A percentile compares a stretch with the other conserved stretches of the same genome.
These are phyloP conservation scores for Ia io DNA, from an alignment of 2,113 vertebrate species.

Conservation along the genomic window DNA sequence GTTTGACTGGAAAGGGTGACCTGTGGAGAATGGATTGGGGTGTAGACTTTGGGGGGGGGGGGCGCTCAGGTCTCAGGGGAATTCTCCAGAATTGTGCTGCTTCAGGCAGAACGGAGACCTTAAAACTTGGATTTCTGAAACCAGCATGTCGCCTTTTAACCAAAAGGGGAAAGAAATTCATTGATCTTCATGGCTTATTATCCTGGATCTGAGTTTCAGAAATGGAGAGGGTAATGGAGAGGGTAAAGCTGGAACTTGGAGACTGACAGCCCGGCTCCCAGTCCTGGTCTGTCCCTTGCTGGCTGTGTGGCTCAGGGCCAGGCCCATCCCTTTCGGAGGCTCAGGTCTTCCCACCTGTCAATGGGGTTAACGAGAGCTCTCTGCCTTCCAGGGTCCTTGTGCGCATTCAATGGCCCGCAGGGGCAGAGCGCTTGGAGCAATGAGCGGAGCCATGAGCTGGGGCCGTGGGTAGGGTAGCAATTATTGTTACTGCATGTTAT, in stretches of 20 bases:
- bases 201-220: neutral
- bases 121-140: neutral
- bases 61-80: neutral
- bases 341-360: neutral
- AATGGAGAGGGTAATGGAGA: neutral
- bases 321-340: neutral
- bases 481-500: neutral
- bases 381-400: neutral
- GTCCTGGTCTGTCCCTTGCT: too few species aligned
- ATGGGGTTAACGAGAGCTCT: neutral
- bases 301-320: neutral
- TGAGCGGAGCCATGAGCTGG: too few species aligned
- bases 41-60: fast-evolving
- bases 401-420: neutral
- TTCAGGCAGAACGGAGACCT: neutral
- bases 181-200: neutral
- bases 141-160: neutral
- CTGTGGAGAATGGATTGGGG: neutral
- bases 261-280: neutral
- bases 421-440: fast-evolving
- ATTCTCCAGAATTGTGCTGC: neutral
- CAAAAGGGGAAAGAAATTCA: neutral
- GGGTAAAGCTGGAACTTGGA: neutral
- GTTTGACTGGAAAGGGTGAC: neutral
- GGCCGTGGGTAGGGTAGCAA: fast-evolving